phyloP scores from a whole-genome alignment of 2,797 vertebrate species.

The Crocidura indochinensis region DNA sequence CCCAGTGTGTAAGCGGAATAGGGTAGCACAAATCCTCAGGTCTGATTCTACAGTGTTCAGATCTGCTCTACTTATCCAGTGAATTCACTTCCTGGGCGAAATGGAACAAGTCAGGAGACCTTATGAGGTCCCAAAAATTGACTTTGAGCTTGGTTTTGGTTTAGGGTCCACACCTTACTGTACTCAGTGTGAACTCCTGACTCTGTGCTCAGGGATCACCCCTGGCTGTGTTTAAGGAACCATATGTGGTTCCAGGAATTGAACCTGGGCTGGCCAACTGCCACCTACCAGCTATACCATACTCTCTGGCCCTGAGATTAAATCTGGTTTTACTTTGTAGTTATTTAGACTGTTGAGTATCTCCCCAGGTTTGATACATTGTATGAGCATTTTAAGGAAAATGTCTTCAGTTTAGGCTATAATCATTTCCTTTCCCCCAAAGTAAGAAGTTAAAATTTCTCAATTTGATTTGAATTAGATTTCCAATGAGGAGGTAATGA shows the following conservation, averaged over 20 bases:
- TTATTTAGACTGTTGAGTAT: not conserved
- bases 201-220: too few relatives aligned
- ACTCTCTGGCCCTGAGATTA: constrained; percentile 55
- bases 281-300: constrained; percentile 12
- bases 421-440: constrained; percentile 32
- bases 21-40: not conserved
- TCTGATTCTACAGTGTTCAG: not conserved
- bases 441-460: constrained; percentile 47
- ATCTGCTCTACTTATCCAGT: not conserved
- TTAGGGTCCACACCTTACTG: too few relatives aligned
- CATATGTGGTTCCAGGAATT: too few relatives aligned
- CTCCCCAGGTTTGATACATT: constrained; percentile 43
- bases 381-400: constrained; percentile 49
- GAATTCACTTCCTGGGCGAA: not conserved
- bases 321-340: constrained; percentile 17
- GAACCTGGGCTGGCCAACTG: too few relatives aligned
- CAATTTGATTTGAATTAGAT: constrained; percentile 45
- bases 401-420: constrained; percentile 49
- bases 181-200: too few relatives aligned
- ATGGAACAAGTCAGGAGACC: not conserved
- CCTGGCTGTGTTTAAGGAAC: too few relatives aligned
- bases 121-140: not conserved
- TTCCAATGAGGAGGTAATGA: constrained; percentile 53
- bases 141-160: too few relatives aligned
- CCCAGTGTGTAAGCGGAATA: not conserved